Evolutionary conservation across 1,140 invertebrate species (phyloP).

Genomic region (Anoplophora glabripennis): DNA sequence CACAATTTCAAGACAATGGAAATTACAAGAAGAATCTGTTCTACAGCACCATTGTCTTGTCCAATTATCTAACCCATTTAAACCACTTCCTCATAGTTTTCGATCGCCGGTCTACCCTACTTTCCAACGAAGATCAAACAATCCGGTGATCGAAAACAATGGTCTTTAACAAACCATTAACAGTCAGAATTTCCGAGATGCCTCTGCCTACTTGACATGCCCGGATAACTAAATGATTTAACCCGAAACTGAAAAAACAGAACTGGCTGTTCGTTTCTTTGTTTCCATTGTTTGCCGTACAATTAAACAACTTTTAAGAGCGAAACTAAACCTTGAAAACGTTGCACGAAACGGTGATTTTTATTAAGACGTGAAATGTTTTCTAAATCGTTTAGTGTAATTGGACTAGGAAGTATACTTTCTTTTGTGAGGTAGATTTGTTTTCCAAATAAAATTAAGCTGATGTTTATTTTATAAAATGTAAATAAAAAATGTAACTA

Average conservation of each 20-base stretch:
- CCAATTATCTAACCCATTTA: slow-evolving; percentile 5
- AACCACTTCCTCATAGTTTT: slow-evolving; percentile 3
- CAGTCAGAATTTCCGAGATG: too few relatives aligned
- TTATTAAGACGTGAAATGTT: slow-evolving; percentile 10
- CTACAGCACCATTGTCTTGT: slow-evolving; percentile 8
- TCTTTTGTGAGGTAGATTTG: too few relatives aligned
- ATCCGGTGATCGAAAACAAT: not conserved
- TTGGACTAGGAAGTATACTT: not conserved
- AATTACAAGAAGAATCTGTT: not conserved
- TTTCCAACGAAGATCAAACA: not conserved
- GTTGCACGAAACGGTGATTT: slow-evolving; percentile 15
- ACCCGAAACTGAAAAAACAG: slow-evolving; percentile 16
- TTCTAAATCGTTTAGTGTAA: slow-evolving; percentile 12
- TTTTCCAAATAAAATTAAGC: too few relatives aligned
- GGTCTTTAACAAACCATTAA: not conserved
- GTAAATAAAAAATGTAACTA: too few relatives aligned
- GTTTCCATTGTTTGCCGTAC: slow-evolving; percentile 18
- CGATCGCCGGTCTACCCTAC: not conserved
- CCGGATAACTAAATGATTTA: not conserved
- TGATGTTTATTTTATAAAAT: too few relatives aligned
- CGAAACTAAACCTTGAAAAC: slow-evolving; percentile 12
- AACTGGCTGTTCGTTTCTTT: not conserved
- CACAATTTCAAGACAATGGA: too few relatives aligned
- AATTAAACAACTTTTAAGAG: slow-evolving; percentile 28
- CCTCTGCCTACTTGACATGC: not conserved